Base-by-base conservation (phyloP, 35 echinoderm and acorn worm genomes). In the Apostichopus californicus region DNA sequence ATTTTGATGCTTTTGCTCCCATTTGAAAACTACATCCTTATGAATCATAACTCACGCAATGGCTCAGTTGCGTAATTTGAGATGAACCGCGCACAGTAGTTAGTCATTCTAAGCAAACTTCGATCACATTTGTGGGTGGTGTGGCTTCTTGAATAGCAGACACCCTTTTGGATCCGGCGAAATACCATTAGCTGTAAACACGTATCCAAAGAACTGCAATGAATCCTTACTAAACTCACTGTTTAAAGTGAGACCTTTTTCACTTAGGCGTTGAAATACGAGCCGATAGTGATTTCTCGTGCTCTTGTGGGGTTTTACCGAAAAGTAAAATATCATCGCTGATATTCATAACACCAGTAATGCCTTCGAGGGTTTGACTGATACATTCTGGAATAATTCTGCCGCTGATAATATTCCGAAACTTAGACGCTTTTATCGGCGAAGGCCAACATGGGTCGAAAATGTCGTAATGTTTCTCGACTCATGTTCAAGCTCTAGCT, bases 271-370 rank as follows among this genome's bases (percentile, higher is more conserved):
- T 60, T 65, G 3, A 78, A 92, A 55, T 13, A 91, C 1, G 66
- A 91, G 71, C 56, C 57, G 46, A 20, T 8, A 81, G 13, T 17
- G 24, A 22, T 26, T 66, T 25, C 1, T 93, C 92, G 70, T 91
- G 81, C 25, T 94, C 89, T 65, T 65, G 7, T 18, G 91, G 63
- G 5, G 6, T 81, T 5, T 20, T 64, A 6, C 88, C 95, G 26
- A 65, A 92, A 11, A 96, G 78, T n/a, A 94, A 21, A 56, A 96
- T 93, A 54, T 96, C 95, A 77, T 96, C 95, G 64, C 79, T 58
- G 6, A 92, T 14, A 46, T 92, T 92, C 9, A 79, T n/a, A 6
- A 73, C 68, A 53, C 28, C 28, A 14, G 73, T 5, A 17, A 92
- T 5, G 8, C 90, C 90, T 60, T 15, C 34, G 5, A 92, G 78